Evolutionary conservation across 2,113 vertebrate species (phyloP), one percentile per base, ranked within the genome.

Genomic region (Ginglymostoma cirratum): DNA sequence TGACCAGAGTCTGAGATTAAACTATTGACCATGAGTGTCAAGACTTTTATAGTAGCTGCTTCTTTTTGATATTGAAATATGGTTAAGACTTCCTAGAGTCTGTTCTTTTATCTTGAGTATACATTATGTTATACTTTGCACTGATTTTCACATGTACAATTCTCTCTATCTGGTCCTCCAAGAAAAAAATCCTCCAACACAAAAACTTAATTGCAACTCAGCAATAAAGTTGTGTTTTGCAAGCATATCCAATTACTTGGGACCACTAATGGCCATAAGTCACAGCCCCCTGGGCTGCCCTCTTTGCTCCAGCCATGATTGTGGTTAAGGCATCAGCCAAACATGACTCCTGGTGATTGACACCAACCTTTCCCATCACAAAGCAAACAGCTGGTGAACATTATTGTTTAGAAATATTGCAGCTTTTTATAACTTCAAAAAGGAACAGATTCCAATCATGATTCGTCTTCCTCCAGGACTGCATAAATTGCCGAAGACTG

Each of bases 1-100:
- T n/a, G 55, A 92, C 87, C 52, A n/a, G 55, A 92, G 61, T 92
- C 55, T 92, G 89, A 93, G 61, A n/a, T 90, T 93, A 34, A 38
- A 66, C 61, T 93, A 38, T 21, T 66, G 89, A 93, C 89, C 61
- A 38, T 3, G 34, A 17, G 61, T 66, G 61, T 66, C 61, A 66
- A 93, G 67, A 66, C 21, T 23, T 66, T 93, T 67, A 61, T 93
- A 38, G 89, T 93, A 93, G n/a, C 61, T 66, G n/a, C n/a, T 93
- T 93, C 61, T 67, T 67, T 21, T 65, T 92, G 89, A n/a, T 8
- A 21, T 93, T 6, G 89, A 93, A 93, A 93, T n/a, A 66, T 5
- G 65, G 38, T 66, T 15, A 34, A 23, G 66, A 17, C 61, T 93
- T n/a, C 5, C n/a, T 5, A 38, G 34, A 23, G 34, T 8, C 17